Percentiles rank a stretch among this genome's conserved stretches.
phyloP scores from a whole-genome alignment of 2,797 vertebrate genomes.

The Eidolon dupreanum region DNA sequence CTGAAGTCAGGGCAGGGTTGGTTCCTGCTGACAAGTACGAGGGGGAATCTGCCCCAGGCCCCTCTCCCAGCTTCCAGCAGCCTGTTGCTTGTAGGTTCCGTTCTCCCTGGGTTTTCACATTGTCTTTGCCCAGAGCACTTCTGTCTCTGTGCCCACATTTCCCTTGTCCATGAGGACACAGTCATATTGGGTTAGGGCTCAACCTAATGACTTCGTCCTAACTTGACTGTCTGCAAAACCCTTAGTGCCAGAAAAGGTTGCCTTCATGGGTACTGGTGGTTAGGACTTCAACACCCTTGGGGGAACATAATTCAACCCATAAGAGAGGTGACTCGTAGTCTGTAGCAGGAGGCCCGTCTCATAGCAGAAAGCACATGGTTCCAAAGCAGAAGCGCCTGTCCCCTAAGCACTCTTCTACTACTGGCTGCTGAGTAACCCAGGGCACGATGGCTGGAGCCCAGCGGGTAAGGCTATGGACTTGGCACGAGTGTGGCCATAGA shows the following conservation, averaged over 20 bases:
- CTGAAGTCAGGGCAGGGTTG: neutral
- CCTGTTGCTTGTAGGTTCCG: neutral
- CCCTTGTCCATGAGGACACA: neutral
- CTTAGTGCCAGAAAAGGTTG: neutral
- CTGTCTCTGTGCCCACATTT: neutral
- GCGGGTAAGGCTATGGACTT: accelerated
- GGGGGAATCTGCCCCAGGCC: neutral
- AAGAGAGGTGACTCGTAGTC: neutral
- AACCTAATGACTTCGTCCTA: neutral
- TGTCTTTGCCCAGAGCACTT: neutral
- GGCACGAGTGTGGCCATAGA: accelerated
- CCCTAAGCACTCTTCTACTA: neutral
- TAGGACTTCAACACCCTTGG: neutral
- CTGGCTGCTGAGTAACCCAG: neutral
- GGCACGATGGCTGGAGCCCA: neutral
- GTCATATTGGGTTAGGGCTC: neutral
- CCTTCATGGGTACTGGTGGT: accelerated
- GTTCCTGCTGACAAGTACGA: neutral
- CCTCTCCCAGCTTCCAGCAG: no score
- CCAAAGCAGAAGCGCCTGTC: neutral
- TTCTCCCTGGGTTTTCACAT: no score
- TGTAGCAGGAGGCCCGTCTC: neutral
- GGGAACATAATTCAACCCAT: neutral
- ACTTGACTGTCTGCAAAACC: neutral
- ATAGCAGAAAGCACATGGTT: neutral